Evolutionary conservation across 2,797 vertebrate genomes (phyloP).

Genomic region (Mus minutoides): DNA sequence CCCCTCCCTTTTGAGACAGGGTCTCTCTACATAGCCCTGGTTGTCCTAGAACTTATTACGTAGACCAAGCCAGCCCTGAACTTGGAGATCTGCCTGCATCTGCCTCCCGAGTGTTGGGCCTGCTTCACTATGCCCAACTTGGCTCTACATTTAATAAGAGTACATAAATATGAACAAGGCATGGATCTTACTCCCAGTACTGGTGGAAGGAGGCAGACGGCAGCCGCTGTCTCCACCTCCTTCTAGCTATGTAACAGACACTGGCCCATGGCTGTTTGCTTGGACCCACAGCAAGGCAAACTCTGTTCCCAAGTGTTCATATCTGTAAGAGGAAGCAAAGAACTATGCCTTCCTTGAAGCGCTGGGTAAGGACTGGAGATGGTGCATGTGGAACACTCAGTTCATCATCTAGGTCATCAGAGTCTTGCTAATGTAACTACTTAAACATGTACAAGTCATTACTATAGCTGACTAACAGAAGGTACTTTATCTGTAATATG

Average conservation of each 20-base stretch:
- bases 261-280: neutral
- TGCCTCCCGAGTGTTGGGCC: neutral
- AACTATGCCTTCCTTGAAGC: neutral
- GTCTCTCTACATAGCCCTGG: neutral
- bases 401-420: neutral
- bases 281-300: neutral
- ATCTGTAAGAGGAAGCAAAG: neutral
- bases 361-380: neutral
- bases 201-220: too few species aligned
- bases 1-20: neutral
- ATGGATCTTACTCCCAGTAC: neutral
- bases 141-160: neutral
- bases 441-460: neutral
- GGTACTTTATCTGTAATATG: neutral
- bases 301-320: neutral
- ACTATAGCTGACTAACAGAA: neutral
- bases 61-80: neutral
- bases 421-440: neutral
- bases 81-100: neutral
- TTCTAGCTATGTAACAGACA: neutral
- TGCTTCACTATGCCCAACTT: neutral
- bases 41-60: neutral
- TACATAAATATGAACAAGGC: neutral
- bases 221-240: neutral
- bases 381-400: neutral